Evolutionary conservation across 1,140 invertebrate species (phyloP), one percentile per base, ranked within the genome.

Genomic region (Orussus abietinus): DNA sequence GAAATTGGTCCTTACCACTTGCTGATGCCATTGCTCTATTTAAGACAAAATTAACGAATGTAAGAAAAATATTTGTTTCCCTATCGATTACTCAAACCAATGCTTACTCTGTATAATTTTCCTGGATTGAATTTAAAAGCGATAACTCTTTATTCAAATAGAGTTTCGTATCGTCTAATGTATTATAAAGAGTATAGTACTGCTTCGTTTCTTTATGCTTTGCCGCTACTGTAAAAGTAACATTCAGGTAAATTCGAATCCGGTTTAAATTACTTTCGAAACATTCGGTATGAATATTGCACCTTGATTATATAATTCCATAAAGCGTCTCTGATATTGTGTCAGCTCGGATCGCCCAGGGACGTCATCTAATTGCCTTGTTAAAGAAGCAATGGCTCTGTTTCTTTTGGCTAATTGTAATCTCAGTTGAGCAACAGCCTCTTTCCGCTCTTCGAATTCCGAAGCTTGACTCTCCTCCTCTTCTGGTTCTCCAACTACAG

Each of bases 201-300:
- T 97, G 92, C 68, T 97, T 97, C 0, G 93, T 97, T 78, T 98
- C 93, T 63, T 88, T 86, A 59, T 98, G 92, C 58, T 92, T 96
- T 17, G 86, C 84, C 43, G 90, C 85, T 64, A 98, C 92, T 95
- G 66, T 41, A 81, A 79, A 41, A 58, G 50, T 55, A 53, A 53
- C 32, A 45, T 19, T 14, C 12, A 37, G 42, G 39, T 40, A 32
- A 39, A 5, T 7, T 39, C 4, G 34, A 36, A 20, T 22, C 4
- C n/a, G 15, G 5, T 31, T 3, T 29, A 15, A 28, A 13, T 11
- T 25, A 20, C 14, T 25, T 15, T 20, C 11, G 6, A 21, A 4
- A 28, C 30, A 35, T 17, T 17, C 5, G 20, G 13, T 12, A 38
- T 5, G 18, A 40, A 40, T 31, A 9, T 31, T 12, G 33, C 7